These are phyloP conservation scores for Echeneis naucrates DNA, from an alignment of 2,797 vertebrate species.

Conservation along the genomic window DNA sequence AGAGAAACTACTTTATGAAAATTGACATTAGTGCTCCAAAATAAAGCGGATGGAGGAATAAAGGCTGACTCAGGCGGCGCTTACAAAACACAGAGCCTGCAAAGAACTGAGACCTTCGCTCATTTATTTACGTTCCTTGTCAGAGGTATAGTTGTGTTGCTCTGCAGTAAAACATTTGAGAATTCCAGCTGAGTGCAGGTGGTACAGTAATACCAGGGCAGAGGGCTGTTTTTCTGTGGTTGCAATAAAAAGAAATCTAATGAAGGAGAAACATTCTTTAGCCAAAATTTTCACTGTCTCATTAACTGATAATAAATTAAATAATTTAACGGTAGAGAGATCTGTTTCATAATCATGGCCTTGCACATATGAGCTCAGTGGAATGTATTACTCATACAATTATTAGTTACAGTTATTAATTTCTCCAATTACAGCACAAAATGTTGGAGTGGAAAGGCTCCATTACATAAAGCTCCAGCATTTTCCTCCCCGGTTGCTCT, in stretches of 20 bases:
- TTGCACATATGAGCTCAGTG: neutral
- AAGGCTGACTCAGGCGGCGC: constrained; percentile 5
- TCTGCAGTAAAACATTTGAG: constrained; percentile 13
- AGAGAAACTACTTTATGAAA: constrained; percentile 19
- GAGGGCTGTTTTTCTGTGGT: neutral
- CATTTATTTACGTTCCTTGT: constrained; percentile 19
- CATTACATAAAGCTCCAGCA: neutral
- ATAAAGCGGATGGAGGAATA: constrained; percentile 10
- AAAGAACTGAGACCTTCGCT: constrained; percentile 24
- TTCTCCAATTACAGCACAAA: neutral
- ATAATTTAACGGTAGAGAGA: neutral
- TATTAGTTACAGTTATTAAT: neutral
- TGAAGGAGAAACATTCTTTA: neutral
- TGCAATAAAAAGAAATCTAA: neutral
- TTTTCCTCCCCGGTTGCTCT: neutral
- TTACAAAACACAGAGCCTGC: constrained; percentile 20
- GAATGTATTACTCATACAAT: neutral
- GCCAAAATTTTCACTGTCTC: neutral
- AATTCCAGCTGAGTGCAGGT: constrained; percentile 6
- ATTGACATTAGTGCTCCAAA: constrained; percentile 24
- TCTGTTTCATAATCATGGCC: neutral
- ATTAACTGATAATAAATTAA: neutral
- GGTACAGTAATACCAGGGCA: constrained; percentile 1
- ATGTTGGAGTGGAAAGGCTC: neutral
- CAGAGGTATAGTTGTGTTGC: constrained; percentile 27